Conservation (phyloP, 92 coral and sea anemone species). For the Porites divaricata region DNA sequence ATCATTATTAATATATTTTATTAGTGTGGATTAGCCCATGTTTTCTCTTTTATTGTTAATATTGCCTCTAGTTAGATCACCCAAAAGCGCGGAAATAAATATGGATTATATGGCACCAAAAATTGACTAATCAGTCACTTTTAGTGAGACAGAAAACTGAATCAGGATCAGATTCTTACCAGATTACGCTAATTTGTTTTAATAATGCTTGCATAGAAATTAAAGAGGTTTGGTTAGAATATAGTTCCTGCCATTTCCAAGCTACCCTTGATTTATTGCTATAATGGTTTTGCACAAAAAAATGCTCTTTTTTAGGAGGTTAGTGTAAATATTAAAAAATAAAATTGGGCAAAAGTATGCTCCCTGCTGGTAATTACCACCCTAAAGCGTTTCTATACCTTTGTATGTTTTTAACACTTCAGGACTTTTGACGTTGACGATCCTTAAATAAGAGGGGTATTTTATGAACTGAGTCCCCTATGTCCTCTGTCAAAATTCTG, state of each 20-base stretch:
- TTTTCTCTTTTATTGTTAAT: no score
- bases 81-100: no score
- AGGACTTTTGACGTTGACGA: no score
- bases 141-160: neutral
- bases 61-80: no score
- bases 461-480: no score
- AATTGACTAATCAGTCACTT: neutral
- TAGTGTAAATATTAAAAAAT: constrained; percentile 14
- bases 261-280: neutral
- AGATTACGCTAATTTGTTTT: neutral
- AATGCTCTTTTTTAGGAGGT: neutral
- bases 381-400: neutral
- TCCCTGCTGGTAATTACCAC: neutral
- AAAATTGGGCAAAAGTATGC: neutral
- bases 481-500: no score
- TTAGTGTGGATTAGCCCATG: no score
- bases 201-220: neutral
- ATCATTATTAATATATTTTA: no score
- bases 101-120: neutral
- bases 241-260: constrained; percentile 7
- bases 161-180: neutral
- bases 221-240: constrained; percentile 20
- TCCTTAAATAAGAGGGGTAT: no score
- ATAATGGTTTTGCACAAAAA: neutral
- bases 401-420: no score